These are phyloP conservation scores for Thaumetopoea pityocampa DNA, from an alignment of 1,140 invertebrate species.

Conservation along the genomic window DNA sequence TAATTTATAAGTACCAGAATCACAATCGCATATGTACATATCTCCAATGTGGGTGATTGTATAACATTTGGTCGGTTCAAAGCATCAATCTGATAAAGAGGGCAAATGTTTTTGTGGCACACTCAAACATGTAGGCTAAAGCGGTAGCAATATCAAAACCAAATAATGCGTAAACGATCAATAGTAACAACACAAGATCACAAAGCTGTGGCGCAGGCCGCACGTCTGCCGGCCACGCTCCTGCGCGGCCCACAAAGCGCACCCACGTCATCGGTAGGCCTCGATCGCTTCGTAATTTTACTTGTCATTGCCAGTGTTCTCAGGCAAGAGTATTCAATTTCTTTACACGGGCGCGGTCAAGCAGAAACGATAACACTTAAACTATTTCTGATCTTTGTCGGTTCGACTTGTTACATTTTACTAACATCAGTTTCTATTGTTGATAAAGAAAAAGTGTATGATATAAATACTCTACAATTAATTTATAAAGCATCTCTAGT, in stretches of 20 bases:
- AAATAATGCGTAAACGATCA: slow-evolving; percentile 35
- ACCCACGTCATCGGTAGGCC: slow-evolving; percentile 27
- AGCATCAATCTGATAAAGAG: too few relatives aligned
- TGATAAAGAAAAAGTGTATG: slow-evolving; percentile 18
- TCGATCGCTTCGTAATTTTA: slow-evolving; percentile 49
- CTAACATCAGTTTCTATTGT: slow-evolving; percentile 15
- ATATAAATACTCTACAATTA: slow-evolving; percentile 14
- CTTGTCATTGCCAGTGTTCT: slow-evolving; percentile 50
- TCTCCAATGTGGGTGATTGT: too few relatives aligned
- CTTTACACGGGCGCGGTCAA: slow-evolving; percentile 42
- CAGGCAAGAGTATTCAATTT: slow-evolving; percentile 56
- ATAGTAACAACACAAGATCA: slow-evolving; percentile 37
- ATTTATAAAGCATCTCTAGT: slow-evolving; percentile 2
- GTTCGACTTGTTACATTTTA: slow-evolving; percentile 27
- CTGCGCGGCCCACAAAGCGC: slow-evolving; percentile 16
- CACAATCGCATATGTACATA: slow-evolving; percentile 5
- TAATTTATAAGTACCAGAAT: slow-evolving; percentile 2
- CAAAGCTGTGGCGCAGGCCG: slow-evolving; percentile 19
- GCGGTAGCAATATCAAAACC: slow-evolving; percentile 29
- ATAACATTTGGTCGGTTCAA: too few relatives aligned
- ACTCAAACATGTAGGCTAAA: slow-evolving; percentile 8
- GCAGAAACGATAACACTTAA: slow-evolving; percentile 43
- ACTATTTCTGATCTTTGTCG: slow-evolving; percentile 33
- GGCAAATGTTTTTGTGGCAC: slow-evolving; percentile 1
- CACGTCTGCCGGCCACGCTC: slow-evolving; percentile 8